Conservation (phyloP, 2,797 vertebrate genomes). For the Sciurus carolinensis region DNA sequence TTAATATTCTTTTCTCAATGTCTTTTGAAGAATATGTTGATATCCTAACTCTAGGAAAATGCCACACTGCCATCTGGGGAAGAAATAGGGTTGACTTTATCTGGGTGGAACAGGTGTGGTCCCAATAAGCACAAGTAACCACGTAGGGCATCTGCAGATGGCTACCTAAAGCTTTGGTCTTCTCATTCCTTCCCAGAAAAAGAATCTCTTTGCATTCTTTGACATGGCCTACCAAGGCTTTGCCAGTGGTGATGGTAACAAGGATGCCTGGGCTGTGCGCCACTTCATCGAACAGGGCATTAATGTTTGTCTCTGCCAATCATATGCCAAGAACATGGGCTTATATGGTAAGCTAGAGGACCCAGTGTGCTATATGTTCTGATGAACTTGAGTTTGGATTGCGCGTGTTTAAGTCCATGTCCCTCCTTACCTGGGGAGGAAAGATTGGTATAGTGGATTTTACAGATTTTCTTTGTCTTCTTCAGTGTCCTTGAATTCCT, state of each 20-base stretch:
- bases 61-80: neutral
- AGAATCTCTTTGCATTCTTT: slow-evolving; percentile 96
- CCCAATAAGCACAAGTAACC: neutral
- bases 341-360: slow-evolving; percentile 94
- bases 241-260: slow-evolving; percentile 97
- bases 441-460: neutral
- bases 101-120: rapidly evolving
- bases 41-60: neutral
- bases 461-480: neutral
- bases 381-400: neutral
- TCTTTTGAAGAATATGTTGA: neutral
- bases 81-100: neutral
- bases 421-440: neutral
- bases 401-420: neutral
- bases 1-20: neutral
- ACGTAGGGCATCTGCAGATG: neutral
- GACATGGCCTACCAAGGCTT: slow-evolving; percentile 99
- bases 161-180: neutral
- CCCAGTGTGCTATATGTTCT: rapidly evolving
- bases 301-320: slow-evolving; percentile 95
- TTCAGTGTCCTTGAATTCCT: slow-evolving; percentile 24
- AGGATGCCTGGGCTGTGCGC: slow-evolving; percentile 97
- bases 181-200: slow-evolving; percentile 91
- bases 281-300: slow-evolving; percentile 97
- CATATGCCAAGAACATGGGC: slow-evolving; percentile 99